phyloP scores from a whole-genome alignment of 2,797 vertebrate genomes.

The Hozukius guyotensis region DNA sequence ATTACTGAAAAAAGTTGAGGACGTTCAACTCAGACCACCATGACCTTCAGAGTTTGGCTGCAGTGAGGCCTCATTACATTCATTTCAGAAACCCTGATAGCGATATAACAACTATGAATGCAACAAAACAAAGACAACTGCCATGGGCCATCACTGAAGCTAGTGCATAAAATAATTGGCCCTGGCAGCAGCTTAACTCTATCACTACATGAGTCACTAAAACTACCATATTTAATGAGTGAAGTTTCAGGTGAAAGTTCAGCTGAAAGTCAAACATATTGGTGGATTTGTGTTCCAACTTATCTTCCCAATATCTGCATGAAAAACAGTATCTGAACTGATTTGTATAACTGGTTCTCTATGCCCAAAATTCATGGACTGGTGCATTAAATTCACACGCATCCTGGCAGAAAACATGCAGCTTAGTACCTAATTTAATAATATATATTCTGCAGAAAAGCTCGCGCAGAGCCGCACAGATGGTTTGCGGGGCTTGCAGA shows the following conservation, averaged over 20 bases:
- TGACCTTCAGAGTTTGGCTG: neutral
- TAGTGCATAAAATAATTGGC: neutral
- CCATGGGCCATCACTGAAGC: neutral
- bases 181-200: conserved; percentile 4
- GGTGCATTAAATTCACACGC: too few relatives aligned
- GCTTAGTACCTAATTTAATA: too few relatives aligned
- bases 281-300: neutral
- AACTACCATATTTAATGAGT: neutral
- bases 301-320: neutral
- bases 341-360: neutral
- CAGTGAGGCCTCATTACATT: neutral
- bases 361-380: neutral
- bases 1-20: neutral
- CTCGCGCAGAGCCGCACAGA: too few relatives aligned
- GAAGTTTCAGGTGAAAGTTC: neutral
- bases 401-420: too few relatives aligned
- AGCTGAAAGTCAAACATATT: neutral
- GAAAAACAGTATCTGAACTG: neutral
- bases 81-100: neutral
- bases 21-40: neutral
- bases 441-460: too few relatives aligned
- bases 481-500: too few relatives aligned
- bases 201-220: neutral
- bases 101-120: neutral
- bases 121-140: conserved; percentile 15